These are phyloP conservation scores for Neotoxoptera formosana DNA, from an alignment of 1,140 invertebrate species.

Conservation along the genomic window DNA sequence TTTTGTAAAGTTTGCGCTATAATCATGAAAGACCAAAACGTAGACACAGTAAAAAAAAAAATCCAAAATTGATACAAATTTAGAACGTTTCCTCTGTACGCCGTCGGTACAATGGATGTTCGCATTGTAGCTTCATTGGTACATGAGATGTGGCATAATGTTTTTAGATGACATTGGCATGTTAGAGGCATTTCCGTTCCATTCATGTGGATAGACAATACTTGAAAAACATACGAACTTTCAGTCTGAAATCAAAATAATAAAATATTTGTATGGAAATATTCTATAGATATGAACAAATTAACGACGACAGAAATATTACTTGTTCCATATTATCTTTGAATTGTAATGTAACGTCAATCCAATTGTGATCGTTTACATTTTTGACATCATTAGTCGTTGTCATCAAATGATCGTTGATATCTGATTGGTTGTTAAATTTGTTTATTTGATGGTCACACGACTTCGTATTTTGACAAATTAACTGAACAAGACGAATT, in stretches of 20 bases:
- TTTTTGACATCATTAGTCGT: neutral
- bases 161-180: neutral
- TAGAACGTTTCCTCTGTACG: neutral
- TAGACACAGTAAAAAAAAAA: neutral
- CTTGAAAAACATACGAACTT: neutral
- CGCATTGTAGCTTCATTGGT: neutral
- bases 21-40: neutral
- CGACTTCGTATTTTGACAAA: neutral
- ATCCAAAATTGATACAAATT: constrained; percentile 43
- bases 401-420: neutral
- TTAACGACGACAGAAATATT: neutral
- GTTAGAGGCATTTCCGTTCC: neutral
- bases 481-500: neutral
- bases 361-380: neutral
- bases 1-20: neutral
- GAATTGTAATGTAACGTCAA: neutral
- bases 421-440: neutral
- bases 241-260: neutral
- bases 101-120: neutral
- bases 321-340: neutral
- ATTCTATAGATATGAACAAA: neutral
- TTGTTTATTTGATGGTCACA: neutral
- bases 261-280: neutral
- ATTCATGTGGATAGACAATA: neutral
- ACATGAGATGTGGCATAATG: neutral